Conservation (phyloP, 2,797 vertebrate genomes). For the Natrix natrix region DNA sequence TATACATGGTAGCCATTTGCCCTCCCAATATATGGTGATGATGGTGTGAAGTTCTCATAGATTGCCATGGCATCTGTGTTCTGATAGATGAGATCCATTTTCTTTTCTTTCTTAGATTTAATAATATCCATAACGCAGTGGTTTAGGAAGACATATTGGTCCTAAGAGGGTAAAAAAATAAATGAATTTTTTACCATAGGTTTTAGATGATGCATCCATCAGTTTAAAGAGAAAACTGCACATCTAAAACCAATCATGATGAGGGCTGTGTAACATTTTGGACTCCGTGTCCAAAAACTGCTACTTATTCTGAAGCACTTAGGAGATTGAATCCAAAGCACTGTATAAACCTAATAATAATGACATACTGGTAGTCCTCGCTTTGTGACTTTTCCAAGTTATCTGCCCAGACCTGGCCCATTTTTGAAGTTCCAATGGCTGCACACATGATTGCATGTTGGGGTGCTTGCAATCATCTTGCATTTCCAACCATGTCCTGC, state of each 20-base stretch:
- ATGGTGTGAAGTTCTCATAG: slow-evolving; percentile 83
- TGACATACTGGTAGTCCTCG: not conserved
- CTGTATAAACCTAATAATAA: not conserved
- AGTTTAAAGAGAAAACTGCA: not conserved
- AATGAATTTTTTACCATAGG: not conserved
- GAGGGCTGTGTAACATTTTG: not conserved
- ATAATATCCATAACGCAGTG: slow-evolving; percentile 94
- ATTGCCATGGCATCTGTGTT: slow-evolving; percentile 84
- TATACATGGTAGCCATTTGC: slow-evolving; percentile 72
- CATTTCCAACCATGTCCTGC: not conserved
- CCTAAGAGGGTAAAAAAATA: slow-evolving; percentile 70
- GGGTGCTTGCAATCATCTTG: not conserved
- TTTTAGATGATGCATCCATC: not conserved
- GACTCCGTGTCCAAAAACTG: not conserved
- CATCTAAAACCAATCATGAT: not conserved
- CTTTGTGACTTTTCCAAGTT: not conserved
- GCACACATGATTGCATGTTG: not conserved
- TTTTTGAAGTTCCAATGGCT: not conserved
- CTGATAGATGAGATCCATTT: slow-evolving; percentile 87
- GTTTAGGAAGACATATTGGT: slow-evolving; percentile 94
- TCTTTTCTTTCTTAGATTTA: slow-evolving; percentile 84
- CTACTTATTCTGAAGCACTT: not conserved
- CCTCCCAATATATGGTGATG: slow-evolving; percentile 63
- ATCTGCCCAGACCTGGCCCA: not conserved
- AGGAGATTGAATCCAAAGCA: not conserved